phyloP scores from a whole-genome alignment of 2,888 invertebrate genomes.

The Ceraclea dissimilis region DNA sequence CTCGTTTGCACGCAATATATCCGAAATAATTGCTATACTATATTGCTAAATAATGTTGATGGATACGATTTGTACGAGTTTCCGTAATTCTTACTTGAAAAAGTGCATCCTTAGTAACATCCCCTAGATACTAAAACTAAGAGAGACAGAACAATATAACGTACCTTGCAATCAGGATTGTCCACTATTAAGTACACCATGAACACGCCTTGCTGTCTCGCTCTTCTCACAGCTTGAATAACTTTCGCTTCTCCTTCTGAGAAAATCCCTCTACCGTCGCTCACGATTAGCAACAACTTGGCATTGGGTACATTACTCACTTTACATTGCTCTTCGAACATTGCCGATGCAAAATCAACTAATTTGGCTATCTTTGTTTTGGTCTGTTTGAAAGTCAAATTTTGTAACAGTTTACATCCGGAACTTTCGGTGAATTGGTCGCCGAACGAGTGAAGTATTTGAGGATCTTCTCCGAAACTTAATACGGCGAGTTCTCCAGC shows the following conservation, averaged over 20 bases:
- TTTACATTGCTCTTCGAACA: constrained; percentile 47
- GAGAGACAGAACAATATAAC: too few species aligned
- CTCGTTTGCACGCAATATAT: too few species aligned
- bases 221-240: constrained; percentile 66
- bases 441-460: constrained; percentile 79
- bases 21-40: not conserved
- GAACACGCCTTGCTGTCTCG: constrained; percentile 78
- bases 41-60: not conserved
- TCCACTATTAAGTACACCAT: constrained; percentile 94
- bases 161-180: constrained; percentile 81
- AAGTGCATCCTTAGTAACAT: not conserved
- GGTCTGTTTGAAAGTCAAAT: constrained; percentile 81
- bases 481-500: constrained; percentile 88
- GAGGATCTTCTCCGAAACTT: constrained; percentile 81
- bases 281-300: constrained; percentile 83
- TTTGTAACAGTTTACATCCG: constrained; percentile 73
- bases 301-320: constrained; percentile 56
- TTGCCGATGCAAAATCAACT: constrained; percentile 68
- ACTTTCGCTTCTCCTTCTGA: constrained; percentile 78
- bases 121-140: not conserved
- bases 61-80: too few species aligned
- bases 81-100: not conserved
- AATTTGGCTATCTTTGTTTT: constrained; percentile 81
- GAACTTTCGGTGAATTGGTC: constrained; percentile 82
- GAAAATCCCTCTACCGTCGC: constrained; percentile 92